Percentiles rank a stretch among this genome's conserved stretches.
These are phyloP conservation scores for Propithecus perrieri DNA, from an alignment of 2,797 vertebrate species.

Conservation along the genomic window DNA sequence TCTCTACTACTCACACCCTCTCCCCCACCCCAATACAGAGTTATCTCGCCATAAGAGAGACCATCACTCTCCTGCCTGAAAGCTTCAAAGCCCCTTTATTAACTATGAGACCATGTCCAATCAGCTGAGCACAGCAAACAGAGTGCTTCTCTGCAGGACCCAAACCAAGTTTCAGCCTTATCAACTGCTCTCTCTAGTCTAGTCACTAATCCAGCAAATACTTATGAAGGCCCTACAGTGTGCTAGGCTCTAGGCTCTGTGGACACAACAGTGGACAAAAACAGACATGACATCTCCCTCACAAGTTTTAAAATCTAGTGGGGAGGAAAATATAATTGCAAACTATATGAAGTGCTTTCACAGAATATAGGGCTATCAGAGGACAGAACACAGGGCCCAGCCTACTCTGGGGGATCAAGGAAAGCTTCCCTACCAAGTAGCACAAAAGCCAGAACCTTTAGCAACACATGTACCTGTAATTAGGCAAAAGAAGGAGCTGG, in stretches of 20 bases:
- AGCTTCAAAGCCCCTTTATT: background rate
- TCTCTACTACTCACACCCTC: background rate
- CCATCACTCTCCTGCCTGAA: background rate
- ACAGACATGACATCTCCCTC: background rate
- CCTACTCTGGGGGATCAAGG: background rate
- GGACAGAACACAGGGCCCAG: background rate
- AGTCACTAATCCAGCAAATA: background rate
- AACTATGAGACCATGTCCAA: background rate
- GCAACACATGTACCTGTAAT: background rate
- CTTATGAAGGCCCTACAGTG: background rate
- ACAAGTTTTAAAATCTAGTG: background rate
- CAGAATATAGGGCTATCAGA: background rate
- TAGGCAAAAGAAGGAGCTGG: too few relatives aligned
- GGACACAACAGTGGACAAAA: background rate
- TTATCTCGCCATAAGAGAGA: background rate
- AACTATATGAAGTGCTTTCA: background rate
- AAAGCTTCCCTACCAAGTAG: background rate
- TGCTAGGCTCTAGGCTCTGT: background rate
- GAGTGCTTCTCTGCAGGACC: background rate
- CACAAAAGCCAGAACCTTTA: background rate
- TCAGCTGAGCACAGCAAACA: background rate
- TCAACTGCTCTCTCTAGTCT: background rate
- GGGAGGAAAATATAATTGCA: background rate
- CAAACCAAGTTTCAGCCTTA: background rate
- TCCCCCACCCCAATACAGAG: background rate